phyloP scores from a whole-genome alignment of 2,113 vertebrate species.

The Propithecus coquereli region DNA sequence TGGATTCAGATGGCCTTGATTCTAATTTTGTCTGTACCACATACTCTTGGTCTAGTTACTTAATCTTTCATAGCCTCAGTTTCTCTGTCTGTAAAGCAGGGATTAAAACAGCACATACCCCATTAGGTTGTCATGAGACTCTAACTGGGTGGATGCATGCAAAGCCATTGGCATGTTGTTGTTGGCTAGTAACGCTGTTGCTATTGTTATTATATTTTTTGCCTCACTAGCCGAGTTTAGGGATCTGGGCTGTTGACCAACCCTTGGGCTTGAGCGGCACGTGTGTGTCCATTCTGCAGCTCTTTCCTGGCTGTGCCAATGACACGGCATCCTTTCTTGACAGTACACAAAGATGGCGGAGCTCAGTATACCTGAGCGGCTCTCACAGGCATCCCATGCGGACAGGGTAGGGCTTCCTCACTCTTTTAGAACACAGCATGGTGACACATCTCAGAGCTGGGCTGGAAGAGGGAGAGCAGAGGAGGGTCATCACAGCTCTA shows the following conservation, averaged over 20 bases:
- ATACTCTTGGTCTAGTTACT: neutral
- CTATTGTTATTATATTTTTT: neutral
- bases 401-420: neutral
- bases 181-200: neutral
- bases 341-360: neutral
- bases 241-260: neutral
- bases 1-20: neutral
- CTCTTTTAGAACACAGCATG: neutral
- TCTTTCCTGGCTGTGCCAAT: neutral
- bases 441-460: neutral
- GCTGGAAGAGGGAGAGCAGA: neutral
- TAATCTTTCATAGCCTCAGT: neutral
- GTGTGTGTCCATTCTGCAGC: neutral
- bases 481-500: neutral
- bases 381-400: neutral
- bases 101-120: neutral
- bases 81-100: neutral
- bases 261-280: neutral
- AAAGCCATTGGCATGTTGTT: neutral
- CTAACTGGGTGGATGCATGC: neutral
- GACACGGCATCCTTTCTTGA: neutral
- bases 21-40: neutral
- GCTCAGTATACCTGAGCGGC: neutral
- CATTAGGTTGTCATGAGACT: neutral
- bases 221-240: neutral